Percentiles rank a stretch among this genome's conserved stretches.
Evolutionary conservation across 2,797 vertebrate genomes (phyloP).

Genomic region (Sebastes matsubarae): DNA sequence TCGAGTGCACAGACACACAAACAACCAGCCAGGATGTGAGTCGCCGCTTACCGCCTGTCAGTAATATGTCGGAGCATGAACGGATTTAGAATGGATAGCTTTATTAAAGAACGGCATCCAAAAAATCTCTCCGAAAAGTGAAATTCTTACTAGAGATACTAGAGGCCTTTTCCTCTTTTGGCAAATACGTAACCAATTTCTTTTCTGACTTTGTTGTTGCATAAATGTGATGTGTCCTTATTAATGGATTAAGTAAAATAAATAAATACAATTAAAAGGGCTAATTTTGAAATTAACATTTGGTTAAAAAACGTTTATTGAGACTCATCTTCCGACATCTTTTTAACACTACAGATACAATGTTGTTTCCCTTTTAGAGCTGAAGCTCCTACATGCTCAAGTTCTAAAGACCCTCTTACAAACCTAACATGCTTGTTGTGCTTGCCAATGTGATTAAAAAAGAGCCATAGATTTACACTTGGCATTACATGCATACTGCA

Average conservation of each 20-base stretch:
- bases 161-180: background rate
- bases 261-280: background rate
- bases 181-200: background rate
- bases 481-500: background rate
- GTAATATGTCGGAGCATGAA: conserved; percentile 1
- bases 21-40: background rate
- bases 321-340: background rate
- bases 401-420: background rate
- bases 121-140: background rate
- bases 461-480: background rate
- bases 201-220: background rate
- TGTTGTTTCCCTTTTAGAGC: background rate
- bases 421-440: conserved; percentile 1
- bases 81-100: background rate
- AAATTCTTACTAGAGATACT: background rate
- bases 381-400: background rate
- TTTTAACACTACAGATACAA: background rate
- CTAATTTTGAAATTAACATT: background rate
- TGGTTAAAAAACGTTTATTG: conserved; percentile 15
- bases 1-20: background rate
- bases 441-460: background rate
- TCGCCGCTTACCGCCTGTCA: background rate
- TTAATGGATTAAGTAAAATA: background rate
- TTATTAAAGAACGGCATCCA: background rate
- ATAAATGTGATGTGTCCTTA: background rate